Conservation (phyloP, 2,888 invertebrate genomes). For the Eledone cirrhosa region DNA sequence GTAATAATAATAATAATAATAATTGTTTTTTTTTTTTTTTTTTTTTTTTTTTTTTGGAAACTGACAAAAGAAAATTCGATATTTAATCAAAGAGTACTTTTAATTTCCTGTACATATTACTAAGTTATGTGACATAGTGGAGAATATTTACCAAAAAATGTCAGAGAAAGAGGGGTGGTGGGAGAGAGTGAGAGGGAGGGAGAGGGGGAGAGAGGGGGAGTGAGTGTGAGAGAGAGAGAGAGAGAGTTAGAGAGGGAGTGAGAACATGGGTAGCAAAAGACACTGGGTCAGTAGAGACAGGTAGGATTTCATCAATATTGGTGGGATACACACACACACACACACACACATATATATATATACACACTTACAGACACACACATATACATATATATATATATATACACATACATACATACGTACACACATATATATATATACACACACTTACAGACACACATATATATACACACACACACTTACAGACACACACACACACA, state of each 20-base stretch:
- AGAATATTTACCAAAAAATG: too few species aligned
- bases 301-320: not conserved
- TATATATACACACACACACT: not conserved
- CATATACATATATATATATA: not conserved
- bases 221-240: not conserved
- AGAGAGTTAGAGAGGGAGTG: too few species aligned
- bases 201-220: not conserved
- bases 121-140: too few species aligned
- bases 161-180: not conserved
- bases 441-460: not conserved
- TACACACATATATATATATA: not conserved
- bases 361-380: not conserved
- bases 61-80: too few species aligned
- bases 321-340: not conserved
- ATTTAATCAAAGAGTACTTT: too few species aligned
- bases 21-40: too few species aligned
- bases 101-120: too few species aligned
- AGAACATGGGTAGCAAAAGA: not conserved
- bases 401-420: not conserved
- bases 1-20: too few species aligned
- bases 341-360: not conserved
- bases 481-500: not conserved
- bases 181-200: not conserved
- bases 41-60: too few species aligned
- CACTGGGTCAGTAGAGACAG: not conserved